These are phyloP conservation scores for Anthonomus grandis DNA, from an alignment of 1,140 invertebrate genomes.

Conservation along the genomic window DNA sequence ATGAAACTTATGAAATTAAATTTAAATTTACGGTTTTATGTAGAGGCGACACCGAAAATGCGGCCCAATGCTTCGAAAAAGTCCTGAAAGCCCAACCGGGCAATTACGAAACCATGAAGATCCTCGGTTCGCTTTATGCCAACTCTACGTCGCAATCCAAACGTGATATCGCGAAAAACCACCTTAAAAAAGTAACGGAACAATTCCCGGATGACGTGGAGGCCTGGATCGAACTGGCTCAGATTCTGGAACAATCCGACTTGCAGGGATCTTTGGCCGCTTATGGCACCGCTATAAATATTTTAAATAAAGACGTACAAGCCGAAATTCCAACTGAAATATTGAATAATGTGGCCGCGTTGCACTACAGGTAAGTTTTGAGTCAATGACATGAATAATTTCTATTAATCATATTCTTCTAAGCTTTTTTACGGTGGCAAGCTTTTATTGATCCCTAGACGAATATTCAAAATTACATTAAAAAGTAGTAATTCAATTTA, in stretches of 20 bases:
- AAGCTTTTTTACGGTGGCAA: too few species aligned
- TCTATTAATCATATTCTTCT: too few species aligned
- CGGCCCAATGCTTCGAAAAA: constrained; percentile 97
- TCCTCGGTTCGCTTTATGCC: constrained; percentile 94
- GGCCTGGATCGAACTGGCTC: constrained; percentile 98
- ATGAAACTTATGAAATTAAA: too few species aligned
- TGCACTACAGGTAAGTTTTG: constrained; percentile 72
- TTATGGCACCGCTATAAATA: constrained; percentile 90
- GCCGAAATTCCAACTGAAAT: constrained; percentile 97
- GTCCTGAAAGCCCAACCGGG: constrained; percentile 95
- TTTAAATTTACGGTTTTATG: too few species aligned
- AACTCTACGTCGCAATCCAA: constrained; percentile 87
- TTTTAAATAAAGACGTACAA: constrained; percentile 89
- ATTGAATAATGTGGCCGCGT: constrained; percentile 93
- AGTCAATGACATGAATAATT: too few species aligned
- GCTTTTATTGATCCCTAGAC: too few species aligned
- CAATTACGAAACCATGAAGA: constrained; percentile 99
- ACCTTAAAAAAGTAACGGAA: constrained; percentile 91
- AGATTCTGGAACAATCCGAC: constrained; percentile 96
- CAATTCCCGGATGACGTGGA: constrained; percentile 98
- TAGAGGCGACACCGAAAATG: constrained; percentile 95
- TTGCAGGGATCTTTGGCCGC: constrained; percentile 83
- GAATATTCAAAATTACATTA: background rate
- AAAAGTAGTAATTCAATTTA: too few species aligned
- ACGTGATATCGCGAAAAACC: constrained; percentile 87